Evolutionary conservation across 1,140 invertebrate genomes (phyloP), one percentile per base, ranked within the genome.

Genomic region (Orchestia grillus): DNA sequence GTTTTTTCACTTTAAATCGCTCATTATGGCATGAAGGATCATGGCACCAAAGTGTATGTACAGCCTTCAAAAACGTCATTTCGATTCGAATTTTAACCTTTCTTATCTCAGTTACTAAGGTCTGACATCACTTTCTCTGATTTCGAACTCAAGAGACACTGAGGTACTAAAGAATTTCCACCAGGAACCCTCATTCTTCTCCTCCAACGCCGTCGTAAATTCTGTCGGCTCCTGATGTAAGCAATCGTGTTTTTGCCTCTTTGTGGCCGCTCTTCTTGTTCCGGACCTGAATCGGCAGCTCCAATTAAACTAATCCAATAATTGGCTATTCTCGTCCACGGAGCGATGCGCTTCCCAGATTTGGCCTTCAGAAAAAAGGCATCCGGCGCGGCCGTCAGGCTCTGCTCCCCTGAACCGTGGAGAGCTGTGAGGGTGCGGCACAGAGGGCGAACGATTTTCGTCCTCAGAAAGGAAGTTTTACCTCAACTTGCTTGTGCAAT

Each of bases 251-350:
- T 77, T 77, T 77, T 77, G 28, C 62, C 62, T 77, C 15, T 36
- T 36, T 36, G 62, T 77, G 11, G 62, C 47, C 62, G 62, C 62
- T 77, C 11, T 77, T 77, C 62, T 77, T 77, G 62, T 36, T 23
- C 62, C 62, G 62, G 28, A 15, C 62, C 62, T 36, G 28, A 15
- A 77, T 36, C 62, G 62, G 62, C 28, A 36, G 88, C 41, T 43
- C 8, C 88, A 4, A 91, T 91, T 91, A 91, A 91, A 91, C 88
- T 91, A 91, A 91, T 44, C 41, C 88, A 91, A 44, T 91, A 91
- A 91, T 91, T 43, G 88, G 88, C 88, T 28, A 91, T 91, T 44
- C 23, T 3, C 88, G 88, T 91, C 88, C 3, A 42, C 44, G 88
- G 40, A 8, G 88, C 41, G 88, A 43, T 91, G 23, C 88, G 88